phyloP scores from a whole-genome alignment of 2,888 invertebrate species.

The Xestia sexstrigata region DNA sequence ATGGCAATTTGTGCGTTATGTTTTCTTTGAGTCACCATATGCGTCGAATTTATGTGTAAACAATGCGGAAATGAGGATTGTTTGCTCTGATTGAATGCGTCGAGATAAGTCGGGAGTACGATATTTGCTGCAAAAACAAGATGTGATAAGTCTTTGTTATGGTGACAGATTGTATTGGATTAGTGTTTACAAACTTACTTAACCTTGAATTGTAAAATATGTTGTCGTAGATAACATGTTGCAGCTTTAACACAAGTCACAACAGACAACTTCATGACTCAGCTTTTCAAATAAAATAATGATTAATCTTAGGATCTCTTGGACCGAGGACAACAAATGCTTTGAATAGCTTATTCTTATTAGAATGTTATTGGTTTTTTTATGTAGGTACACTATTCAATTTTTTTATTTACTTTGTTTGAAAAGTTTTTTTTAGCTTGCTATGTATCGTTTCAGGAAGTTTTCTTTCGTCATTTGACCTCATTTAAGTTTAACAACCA shows the following conservation, averaged over 20 bases:
- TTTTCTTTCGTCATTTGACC: neutral
- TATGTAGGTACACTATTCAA: neutral
- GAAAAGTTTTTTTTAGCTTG: neutral
- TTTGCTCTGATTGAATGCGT: slow-evolving; percentile 18
- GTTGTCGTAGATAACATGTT: slow-evolving; percentile 36
- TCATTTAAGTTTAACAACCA: neutral
- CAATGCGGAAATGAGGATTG: slow-evolving; percentile 52
- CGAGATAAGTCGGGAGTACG: slow-evolving; percentile 30
- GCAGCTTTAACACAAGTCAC: slow-evolving; percentile 14
- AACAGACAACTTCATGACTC: slow-evolving; percentile 47
- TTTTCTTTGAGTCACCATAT: slow-evolving; percentile 58
- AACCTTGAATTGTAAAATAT: slow-evolving; percentile 58
- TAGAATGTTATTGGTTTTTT: neutral
- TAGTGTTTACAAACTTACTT: slow-evolving; percentile 66
- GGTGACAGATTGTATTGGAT: slow-evolving; percentile 37
- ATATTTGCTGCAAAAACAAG: slow-evolving; percentile 11
- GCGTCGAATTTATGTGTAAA: slow-evolving; percentile 62
- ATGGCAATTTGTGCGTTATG: slow-evolving; percentile 26
- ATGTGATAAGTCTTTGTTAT: slow-evolving; percentile 26
- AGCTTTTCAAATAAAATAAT: slow-evolving; percentile 34
- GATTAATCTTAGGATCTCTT: neutral
- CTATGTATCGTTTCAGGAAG: neutral
- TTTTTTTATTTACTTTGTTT: neutral
- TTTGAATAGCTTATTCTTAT: neutral
- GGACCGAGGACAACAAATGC: neutral